Evolutionary conservation across 2,113 vertebrate genomes (phyloP), one percentile per base, ranked within the genome.

Genomic region (Lepus timidus): DNA sequence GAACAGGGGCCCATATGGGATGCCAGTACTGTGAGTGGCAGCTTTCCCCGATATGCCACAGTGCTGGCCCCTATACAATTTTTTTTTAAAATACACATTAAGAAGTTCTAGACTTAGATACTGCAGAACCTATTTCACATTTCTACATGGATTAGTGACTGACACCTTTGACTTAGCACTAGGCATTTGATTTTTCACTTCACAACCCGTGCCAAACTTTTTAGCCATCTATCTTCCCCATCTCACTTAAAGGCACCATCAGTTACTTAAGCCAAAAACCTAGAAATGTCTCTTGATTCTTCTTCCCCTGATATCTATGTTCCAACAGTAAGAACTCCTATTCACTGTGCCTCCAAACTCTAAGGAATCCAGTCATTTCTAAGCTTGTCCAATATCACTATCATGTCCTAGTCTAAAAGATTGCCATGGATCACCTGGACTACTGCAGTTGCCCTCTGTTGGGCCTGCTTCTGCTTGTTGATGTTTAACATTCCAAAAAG

Each of bases 331-430:
- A 81, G n/a, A 91, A 93, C 2, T 84, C 58, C 12, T 65, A 20
- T 64, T 61, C 17, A 27, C 33, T 75, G 39, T 91, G 8, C 22
- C n/a, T 85, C 51, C 29, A 81, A 70, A 36, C 22, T 87, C 65
- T 91, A 88, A 55, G 67, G 31, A 85, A 94, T 89, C 25, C 44
- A 89, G 31, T 75, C 9, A 39, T 55, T 95, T 92, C 33, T 4
- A n/a, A 36, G 19, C 49, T 51, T 49, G 3, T 64, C 27, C 22
- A 58, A 12, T 62, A 23, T 33, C 9, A 93, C 2, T 23, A 75
- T 22, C 55, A 58, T 58, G 55, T 58, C 14, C 39, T 82, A 70
- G 11, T 65, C 25, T 17, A 76, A 81, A 31, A 68, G 29, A 65
- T 19, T 81, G 62, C 11, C 74, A 90, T 64, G 39, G 17, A 17